Conservation (phyloP, 2,113 vertebrate species). For the Microtus pennsylvanicus region DNA sequence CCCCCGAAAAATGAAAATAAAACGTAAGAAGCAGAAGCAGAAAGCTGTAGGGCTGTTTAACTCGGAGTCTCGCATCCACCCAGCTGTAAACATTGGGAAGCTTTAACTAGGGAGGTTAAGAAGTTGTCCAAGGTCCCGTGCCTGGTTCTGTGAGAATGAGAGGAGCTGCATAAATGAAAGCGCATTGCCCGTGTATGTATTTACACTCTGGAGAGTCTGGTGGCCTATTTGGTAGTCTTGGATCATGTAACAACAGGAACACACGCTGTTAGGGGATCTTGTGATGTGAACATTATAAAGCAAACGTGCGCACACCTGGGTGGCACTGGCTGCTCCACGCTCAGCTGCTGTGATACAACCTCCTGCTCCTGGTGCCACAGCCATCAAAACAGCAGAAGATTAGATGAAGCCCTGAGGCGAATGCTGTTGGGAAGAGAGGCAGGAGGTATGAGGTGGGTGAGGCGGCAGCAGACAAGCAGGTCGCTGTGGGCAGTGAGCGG, state of each 20-base stretch:
- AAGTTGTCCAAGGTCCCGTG: background rate
- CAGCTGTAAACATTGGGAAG: slow-evolving; percentile 1
- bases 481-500: background rate
- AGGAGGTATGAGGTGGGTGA: background rate
- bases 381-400: background rate
- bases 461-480: background rate
- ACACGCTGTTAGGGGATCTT: background rate
- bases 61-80: background rate
- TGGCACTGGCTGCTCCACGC: background rate
- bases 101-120: background rate
- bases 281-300: background rate
- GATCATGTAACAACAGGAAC: background rate
- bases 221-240: background rate
- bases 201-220: background rate
- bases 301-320: background rate
- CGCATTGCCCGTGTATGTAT: background rate
- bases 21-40: slow-evolving; percentile 4
- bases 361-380: background rate
- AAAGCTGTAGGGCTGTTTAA: background rate
- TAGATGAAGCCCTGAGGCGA: too few relatives aligned
- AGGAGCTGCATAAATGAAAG: background rate
- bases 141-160: background rate
- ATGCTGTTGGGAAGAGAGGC: background rate
- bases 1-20: background rate
- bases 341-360: background rate